Evolutionary conservation across 2,113 vertebrate genomes (phyloP), one percentile per base, ranked within the genome.

Genomic region (Pterophyllum scalare): DNA sequence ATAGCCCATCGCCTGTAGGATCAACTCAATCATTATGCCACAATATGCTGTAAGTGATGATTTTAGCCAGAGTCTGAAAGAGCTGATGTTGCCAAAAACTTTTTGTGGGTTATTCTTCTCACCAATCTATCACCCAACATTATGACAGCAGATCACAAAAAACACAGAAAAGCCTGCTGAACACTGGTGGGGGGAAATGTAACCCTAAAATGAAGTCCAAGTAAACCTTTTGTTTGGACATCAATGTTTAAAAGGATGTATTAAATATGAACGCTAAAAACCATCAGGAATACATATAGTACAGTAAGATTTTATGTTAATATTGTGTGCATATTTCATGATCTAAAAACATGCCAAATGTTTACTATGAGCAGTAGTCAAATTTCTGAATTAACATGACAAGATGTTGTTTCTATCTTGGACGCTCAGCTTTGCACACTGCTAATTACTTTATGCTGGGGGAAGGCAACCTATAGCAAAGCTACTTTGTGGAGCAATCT

Each of bases 1-100:
- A 28, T 59, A 76, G 57, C 14, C 62, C 67, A 59, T 72, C 1
- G 52, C n/a, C 61, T 82, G 33, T 60, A 79, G 65, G 75, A 79
- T 91, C 85, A 85, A 67, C 58, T 79, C 75, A 85, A 65, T 87
- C 40, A 81, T 62, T 22, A 19, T 82, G 82, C 52, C 78, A 79
- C 77, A 40, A 59, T 59, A 10, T 58, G 43, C 24, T 77, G 64
- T 88, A 86, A 87, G 46, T 75, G 78, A 82, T 82, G 31, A 89
- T 79, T 52, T 80, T 84, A 70, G 75, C 38, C 61, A 65, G 62
- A 70, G 33, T 83, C 52, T 75, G 57, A 87, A 83, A 87, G 35
- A 74, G 82, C 77, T 89, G 84, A 81, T 84, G 59, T 40, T 31
- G 80, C 79, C 67, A 56, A 82, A 89, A 86, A 85, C 58, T 65